Conservation (phyloP, 2,113 vertebrate genomes). For the Sapayoa aenigma region DNA sequence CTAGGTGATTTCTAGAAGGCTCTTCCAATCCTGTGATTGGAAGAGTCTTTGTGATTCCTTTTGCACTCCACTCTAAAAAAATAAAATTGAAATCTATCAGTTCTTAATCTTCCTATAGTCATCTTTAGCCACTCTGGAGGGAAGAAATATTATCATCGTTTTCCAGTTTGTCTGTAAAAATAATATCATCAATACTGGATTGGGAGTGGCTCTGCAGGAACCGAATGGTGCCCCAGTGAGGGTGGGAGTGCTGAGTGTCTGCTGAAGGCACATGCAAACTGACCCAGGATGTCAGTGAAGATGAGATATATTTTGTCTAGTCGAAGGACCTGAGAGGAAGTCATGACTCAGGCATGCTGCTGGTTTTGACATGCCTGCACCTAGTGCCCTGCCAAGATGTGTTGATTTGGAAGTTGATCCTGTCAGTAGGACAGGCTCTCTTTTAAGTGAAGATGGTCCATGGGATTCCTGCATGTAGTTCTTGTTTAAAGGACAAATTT, state of each 20-base stretch:
- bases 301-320: background rate
- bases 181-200: background rate
- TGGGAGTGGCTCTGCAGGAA: background rate
- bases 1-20: background rate
- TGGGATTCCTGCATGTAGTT: background rate
- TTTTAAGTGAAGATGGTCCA: background rate
- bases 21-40: background rate
- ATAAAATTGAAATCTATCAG: background rate
- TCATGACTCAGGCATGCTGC: fast-evolving
- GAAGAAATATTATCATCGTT: background rate
- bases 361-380: background rate
- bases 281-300: too few species aligned
- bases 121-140: background rate
- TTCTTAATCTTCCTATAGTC: background rate
- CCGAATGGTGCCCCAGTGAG: fast-evolving
- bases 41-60: too few species aligned
- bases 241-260: background rate
- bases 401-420: background rate
- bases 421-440: background rate
- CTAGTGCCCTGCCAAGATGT: background rate
- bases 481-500: background rate
- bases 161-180: background rate
- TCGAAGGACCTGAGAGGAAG: background rate
- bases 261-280: background rate
- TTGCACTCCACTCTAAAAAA: background rate